phyloP scores from a whole-genome alignment of 2,888 invertebrate species.

The Micropterix aruncella region DNA sequence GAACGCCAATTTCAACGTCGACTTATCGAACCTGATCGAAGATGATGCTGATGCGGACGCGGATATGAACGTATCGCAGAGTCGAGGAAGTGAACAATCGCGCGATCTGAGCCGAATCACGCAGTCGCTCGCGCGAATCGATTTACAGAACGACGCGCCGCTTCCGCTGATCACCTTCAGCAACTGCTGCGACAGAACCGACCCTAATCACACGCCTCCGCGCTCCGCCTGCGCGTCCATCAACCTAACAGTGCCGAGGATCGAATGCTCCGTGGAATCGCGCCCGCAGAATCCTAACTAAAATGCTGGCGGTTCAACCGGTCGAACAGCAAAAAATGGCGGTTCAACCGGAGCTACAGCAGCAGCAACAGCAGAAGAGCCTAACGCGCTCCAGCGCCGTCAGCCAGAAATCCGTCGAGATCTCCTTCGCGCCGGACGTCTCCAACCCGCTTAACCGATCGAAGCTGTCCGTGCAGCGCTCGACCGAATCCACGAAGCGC shows the following conservation, averaged over 20 bases:
- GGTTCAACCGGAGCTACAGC: conserved; percentile 22
- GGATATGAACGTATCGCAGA: conserved; percentile 10
- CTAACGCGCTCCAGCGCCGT: conserved; percentile 44
- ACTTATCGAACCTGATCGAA: conserved; percentile 6
- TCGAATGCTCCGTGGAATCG: conserved; percentile 28
- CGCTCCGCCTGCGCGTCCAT: conserved; percentile 26
- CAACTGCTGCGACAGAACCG: conserved; percentile 30
- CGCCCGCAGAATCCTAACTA: conserved; percentile 29
- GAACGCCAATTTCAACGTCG: conserved; percentile 3
- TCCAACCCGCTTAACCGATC: conserved; percentile 34
- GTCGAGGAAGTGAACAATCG: background rate
- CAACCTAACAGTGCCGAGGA: conserved; percentile 31
- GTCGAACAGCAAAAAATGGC: conserved; percentile 27
- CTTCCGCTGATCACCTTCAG: conserved; percentile 36
- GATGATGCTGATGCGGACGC: conserved; percentile 4
- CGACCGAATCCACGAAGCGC: conserved; percentile 35
- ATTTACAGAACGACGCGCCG: conserved; percentile 19
- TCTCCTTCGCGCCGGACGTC: conserved; percentile 35
- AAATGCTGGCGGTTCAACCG: conserved; percentile 34
- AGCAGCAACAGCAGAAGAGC: conserved; percentile 39
- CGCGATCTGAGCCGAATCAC: background rate
- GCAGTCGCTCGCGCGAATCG: conserved; percentile 4
- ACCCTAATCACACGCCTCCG: conserved; percentile 20
- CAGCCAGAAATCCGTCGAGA: conserved; percentile 45
- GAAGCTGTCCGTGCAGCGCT: conserved; percentile 31